Base-by-base conservation (phyloP, 2,113 vertebrate genomes). In the Amphiprion ocellaris region DNA sequence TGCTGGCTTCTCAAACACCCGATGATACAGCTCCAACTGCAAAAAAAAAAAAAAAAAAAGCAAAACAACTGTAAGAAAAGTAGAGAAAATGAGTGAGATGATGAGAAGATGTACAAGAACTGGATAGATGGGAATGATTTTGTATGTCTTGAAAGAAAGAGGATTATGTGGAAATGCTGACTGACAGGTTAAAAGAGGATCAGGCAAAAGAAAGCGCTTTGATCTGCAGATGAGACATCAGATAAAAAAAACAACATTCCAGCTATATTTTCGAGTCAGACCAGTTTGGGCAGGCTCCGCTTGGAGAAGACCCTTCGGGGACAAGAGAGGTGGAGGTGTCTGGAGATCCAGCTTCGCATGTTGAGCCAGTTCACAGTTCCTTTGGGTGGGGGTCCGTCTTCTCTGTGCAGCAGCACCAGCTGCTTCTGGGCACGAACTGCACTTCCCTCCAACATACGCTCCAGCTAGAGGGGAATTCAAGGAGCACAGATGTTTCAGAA, bases 331-430 rank as follows among this genome's bases (percentile, higher is more conserved):
- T 99, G 98, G 23, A 97, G 93, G 82, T 99, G 98, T 56, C 96
- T 96, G 0, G 97, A 99, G 71, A 98, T 97, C 97, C 98, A 99
- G 92, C 96, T 97, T 4, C 97, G 70, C 97, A 97, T 98, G 94
- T 98, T 99, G n/a, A 99, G 96, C 98, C 97, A 98, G 24, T 99
- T 95, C 16, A 95, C 97, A 0, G 98, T 98, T 19, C 96, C 96
- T 63, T 92, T 89, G 0, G 97, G 98, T 0, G 92, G 94, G 0
- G 97, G 97, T 0, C 97, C 97, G 0, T 99, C 98, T 87, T 99
- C 96, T 70, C 95, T 93, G 60, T 99, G 97, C 63, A 99, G 90
- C 69, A 99, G 92, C 46, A 98, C 49, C 53, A 99, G 96, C 67
- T 97, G 98, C 89, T 99, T 99, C 95, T 99, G 97, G 68, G 97